phyloP scores from a whole-genome alignment of 2,113 vertebrate species.

The Caranx ignobilis region DNA sequence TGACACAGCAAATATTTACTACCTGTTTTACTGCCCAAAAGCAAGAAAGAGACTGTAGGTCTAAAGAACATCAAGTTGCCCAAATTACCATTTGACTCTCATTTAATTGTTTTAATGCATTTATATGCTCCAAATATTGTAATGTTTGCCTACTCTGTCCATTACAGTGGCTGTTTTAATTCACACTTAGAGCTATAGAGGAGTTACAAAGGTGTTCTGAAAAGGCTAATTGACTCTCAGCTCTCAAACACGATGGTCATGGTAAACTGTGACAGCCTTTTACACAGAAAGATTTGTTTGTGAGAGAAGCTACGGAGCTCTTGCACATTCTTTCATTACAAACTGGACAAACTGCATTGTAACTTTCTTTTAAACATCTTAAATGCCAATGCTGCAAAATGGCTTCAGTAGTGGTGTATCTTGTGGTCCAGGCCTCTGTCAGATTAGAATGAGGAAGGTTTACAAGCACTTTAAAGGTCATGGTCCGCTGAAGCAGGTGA shows the following conservation, averaged over 20 bases:
- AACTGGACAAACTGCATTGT: not conserved
- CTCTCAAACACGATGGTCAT: not conserved
- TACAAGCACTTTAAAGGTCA: slow-evolving; percentile 26
- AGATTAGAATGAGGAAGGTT: slow-evolving; percentile 9
- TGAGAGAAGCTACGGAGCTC: not conserved
- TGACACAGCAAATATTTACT: not conserved
- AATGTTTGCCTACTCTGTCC: not conserved
- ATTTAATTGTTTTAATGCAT: not conserved
- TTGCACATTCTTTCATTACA: not conserved
- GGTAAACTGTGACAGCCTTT: not conserved
- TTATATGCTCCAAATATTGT: not conserved
- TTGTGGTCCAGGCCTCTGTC: slow-evolving; percentile 6
- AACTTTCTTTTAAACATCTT: slow-evolving; percentile 1
- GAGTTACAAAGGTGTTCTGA: not conserved
- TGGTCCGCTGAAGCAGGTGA: not conserved
- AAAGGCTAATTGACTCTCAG: not conserved
- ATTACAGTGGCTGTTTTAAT: not conserved
- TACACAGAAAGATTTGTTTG: not conserved
- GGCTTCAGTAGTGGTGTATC: not conserved
- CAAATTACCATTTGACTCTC: not conserved
- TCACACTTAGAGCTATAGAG: not conserved
- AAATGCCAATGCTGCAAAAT: not conserved
- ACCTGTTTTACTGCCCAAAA: not conserved
- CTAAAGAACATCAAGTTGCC: not conserved
- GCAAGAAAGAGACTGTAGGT: not conserved